Conservation (phyloP, 1,140 invertebrate species). For the Trachelipus rathkii region DNA sequence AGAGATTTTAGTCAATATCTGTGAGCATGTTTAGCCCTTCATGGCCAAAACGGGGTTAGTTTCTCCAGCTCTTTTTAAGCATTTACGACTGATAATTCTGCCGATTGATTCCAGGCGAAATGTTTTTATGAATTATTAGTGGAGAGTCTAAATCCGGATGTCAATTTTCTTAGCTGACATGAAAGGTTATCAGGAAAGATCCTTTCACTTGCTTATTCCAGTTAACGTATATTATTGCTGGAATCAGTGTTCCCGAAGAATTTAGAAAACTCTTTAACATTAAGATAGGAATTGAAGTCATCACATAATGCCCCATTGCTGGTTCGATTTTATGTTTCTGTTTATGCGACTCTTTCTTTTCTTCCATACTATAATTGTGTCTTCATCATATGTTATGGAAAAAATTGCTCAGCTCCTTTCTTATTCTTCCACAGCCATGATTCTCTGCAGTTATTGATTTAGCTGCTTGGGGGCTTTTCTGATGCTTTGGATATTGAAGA, state of each 20-base stretch:
- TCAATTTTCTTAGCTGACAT: background rate
- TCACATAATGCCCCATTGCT: background rate
- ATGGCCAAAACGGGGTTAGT: background rate
- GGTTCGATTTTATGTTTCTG: background rate
- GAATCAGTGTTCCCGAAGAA: background rate
- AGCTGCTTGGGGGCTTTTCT: background rate
- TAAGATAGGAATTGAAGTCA: background rate
- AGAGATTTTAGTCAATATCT: background rate
- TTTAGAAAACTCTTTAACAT: background rate
- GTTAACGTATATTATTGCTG: background rate
- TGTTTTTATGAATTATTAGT: background rate
- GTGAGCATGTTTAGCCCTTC: background rate
- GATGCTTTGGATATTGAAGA: background rate
- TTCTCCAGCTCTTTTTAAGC: slow-evolving; percentile 7
- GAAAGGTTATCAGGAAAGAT: background rate
- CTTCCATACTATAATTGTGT: background rate
- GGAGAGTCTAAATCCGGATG: background rate
- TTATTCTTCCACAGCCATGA: background rate
- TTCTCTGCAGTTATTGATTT: background rate
- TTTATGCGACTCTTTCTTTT: slow-evolving; percentile 4
- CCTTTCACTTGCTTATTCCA: background rate
- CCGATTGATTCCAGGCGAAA: background rate
- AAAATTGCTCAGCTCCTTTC: background rate
- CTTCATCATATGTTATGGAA: background rate
- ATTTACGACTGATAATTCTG: background rate